A percentile compares a stretch with the other conserved stretches of the same genome.
Conservation (phyloP, 2,113 vertebrate genomes). For the Isurus oxyrinchus region DNA sequence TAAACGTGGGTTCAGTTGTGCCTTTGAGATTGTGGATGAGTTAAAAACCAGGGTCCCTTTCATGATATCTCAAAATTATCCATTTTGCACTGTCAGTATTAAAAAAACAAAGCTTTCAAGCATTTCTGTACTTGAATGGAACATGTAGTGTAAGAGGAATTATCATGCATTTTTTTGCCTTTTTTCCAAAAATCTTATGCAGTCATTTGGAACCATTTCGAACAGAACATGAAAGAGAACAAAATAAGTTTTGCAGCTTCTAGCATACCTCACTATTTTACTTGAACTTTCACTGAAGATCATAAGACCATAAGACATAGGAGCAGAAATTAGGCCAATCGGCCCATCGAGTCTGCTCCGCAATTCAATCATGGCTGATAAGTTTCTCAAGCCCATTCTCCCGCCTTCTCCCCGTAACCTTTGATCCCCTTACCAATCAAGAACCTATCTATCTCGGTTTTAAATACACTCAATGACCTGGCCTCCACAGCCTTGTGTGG, state of each 20-base stretch:
- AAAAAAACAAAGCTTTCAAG: neutral
- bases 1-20: neutral
- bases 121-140: neutral
- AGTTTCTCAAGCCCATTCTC: too few relatives aligned
- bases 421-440: too few relatives aligned
- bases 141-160: neutral
- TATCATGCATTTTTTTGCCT: neutral
- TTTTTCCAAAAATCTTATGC: neutral
- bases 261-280: neutral
- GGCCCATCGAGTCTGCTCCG: too few relatives aligned
- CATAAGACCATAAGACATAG: too few relatives aligned
- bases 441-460: too few relatives aligned
- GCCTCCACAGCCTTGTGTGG: too few relatives aligned
- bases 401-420: too few relatives aligned
- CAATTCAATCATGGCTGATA: too few relatives aligned
- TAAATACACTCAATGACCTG: too few relatives aligned
- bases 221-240: slow-evolving; percentile 7
- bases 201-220: slow-evolving; percentile 9
- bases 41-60: neutral
- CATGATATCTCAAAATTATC: neutral
- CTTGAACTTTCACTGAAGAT: neutral
- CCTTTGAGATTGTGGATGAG: neutral
- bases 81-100: neutral
- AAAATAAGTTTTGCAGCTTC: slow-evolving; percentile 15
- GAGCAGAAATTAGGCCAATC: too few relatives aligned